Evolutionary conservation across 2,797 vertebrate species (phyloP).

Genomic region (Lepus townsendii): DNA sequence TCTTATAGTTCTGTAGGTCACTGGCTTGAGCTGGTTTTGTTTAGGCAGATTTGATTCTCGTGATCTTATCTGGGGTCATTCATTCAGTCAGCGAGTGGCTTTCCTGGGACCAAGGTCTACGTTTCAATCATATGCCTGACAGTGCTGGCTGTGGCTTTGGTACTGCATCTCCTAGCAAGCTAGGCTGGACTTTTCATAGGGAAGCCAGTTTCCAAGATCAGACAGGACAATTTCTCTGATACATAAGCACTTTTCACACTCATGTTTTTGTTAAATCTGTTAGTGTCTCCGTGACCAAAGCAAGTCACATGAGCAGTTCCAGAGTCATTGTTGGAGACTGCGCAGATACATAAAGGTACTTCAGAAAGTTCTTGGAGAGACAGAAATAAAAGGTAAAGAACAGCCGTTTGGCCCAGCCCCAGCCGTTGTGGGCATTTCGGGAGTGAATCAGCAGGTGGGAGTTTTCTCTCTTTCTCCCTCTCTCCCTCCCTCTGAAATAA

Average conservation of each 20-base stretch:
- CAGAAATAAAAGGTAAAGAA: no score
- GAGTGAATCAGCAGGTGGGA: no score
- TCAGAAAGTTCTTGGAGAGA: no score
- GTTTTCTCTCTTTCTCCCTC: no score
- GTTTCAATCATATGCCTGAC: neutral
- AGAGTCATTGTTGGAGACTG: neutral
- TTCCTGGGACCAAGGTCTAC: neutral
- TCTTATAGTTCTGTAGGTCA: neutral
- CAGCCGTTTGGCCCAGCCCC: no score
- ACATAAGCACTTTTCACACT: slow-evolving; percentile 9
- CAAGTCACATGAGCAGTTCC: neutral
- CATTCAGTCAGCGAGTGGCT: neutral
- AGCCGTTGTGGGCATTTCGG: no score
- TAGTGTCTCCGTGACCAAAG: slow-evolving; percentile 1
- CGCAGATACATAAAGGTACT: no score
- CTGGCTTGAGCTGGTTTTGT: neutral
- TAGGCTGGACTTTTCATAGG: neutral
- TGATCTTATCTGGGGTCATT: neutral
- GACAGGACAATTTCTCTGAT: neutral
- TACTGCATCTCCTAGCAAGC: neutral
- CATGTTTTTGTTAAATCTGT: neutral
- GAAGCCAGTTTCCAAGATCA: slow-evolving; percentile 11
- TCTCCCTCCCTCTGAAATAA: no score
- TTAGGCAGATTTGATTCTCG: neutral
- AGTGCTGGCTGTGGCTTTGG: neutral